Evolutionary conservation across 2,113 vertebrate genomes (phyloP).

Genomic region (Electrona antarctica): DNA sequence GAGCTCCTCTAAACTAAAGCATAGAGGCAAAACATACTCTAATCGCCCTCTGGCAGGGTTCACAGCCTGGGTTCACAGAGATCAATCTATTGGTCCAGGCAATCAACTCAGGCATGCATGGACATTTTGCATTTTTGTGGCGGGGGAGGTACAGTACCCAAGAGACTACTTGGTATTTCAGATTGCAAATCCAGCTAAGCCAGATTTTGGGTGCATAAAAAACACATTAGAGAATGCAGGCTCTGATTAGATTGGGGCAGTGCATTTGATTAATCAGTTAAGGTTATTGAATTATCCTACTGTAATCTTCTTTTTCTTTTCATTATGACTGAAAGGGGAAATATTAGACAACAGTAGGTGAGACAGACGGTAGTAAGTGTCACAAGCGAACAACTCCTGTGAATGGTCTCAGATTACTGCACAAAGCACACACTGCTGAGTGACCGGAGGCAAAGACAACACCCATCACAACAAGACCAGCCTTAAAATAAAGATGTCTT

Average conservation of each 20-base stretch:
- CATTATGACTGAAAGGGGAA: slow-evolving; percentile 14
- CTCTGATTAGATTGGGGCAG: slow-evolving; percentile 62
- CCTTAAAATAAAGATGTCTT: slow-evolving; percentile 1
- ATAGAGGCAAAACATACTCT: slow-evolving; percentile 25
- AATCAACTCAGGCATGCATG: slow-evolving; percentile 44
- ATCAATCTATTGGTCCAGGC: slow-evolving; percentile 40
- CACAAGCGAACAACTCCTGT: slow-evolving; percentile 6
- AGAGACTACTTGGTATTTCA: slow-evolving; percentile 38
- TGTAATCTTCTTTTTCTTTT: not conserved
- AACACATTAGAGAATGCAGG: slow-evolving; percentile 62
- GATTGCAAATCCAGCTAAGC: slow-evolving; percentile 69
- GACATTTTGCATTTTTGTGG: no score
- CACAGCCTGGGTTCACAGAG: slow-evolving; percentile 27
- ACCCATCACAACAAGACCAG: not conserved
- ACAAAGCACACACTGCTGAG: not conserved
- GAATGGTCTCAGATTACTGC: not conserved
- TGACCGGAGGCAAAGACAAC: slow-evolving; percentile 5
- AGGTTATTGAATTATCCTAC: slow-evolving; percentile 39
- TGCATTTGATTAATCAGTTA: slow-evolving; percentile 31
- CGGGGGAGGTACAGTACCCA: no score
- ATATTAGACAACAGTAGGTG: not conserved
- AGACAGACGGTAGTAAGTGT: slow-evolving; percentile 3
- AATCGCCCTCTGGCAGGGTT: slow-evolving; percentile 39
- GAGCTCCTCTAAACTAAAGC: not conserved
- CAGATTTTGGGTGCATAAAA: slow-evolving; percentile 59